phyloP scores from a whole-genome alignment of 2,797 vertebrate species.

The Allobates femoralis region DNA sequence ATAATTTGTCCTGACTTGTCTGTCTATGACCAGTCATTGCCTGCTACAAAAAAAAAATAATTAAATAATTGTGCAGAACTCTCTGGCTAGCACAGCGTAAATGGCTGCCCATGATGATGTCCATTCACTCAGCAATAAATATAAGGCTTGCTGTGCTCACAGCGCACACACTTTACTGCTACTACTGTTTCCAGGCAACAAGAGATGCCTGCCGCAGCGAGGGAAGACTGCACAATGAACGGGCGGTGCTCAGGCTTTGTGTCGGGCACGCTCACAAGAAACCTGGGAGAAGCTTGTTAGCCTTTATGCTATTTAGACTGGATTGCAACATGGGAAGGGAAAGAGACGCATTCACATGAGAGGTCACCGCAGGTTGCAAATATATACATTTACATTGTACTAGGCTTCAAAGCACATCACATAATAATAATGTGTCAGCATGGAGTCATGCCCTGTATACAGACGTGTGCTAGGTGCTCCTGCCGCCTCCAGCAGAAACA shows the following conservation, averaged over 20 bases:
- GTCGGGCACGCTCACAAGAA: not conserved
- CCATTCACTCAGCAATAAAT: conserved; percentile 35
- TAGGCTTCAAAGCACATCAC: no score
- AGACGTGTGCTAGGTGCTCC: no score
- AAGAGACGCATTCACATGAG: no score
- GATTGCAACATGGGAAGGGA: not conserved
- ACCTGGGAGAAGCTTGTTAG: not conserved
- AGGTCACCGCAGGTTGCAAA: no score
- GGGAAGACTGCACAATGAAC: conserved; percentile 70
- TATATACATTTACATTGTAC: no score
- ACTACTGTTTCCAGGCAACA: conserved; percentile 79
- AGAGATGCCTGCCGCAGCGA: conserved; percentile 72
- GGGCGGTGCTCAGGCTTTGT: conserved; percentile 41
- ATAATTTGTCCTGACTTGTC: not conserved
- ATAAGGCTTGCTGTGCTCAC: conserved; percentile 56
- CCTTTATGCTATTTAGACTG: not conserved
- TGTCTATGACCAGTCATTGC: not conserved
- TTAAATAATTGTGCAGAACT: not conserved
- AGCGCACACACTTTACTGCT: conserved; percentile 73
- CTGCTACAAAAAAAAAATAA: not conserved
- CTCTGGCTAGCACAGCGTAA: conserved; percentile 15
- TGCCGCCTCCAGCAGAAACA: no score
- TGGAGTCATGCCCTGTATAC: no score
- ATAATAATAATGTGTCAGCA: no score
- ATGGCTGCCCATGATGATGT: conserved; percentile 27